Evolutionary conservation across 2,113 vertebrate species (phyloP).

Genomic region (Siniperca knerii): DNA sequence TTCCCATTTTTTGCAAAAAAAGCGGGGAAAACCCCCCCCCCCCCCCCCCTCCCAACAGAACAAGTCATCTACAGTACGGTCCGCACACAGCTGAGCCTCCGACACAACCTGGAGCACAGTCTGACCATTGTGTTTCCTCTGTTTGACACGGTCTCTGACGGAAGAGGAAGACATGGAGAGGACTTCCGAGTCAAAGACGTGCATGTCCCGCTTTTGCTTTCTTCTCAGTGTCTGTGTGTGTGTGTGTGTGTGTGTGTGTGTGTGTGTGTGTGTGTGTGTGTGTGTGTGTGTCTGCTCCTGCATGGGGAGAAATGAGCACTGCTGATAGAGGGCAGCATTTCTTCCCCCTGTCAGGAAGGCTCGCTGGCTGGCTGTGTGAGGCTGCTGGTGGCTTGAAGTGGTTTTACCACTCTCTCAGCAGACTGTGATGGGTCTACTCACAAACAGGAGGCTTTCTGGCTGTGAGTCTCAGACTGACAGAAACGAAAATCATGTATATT

Average conservation of each 20-base stretch:
- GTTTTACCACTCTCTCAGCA: conserved; percentile 12
- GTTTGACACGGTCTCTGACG: conserved; percentile 54
- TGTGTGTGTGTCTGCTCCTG: conserved; percentile 18
- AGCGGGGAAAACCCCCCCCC: too few relatives aligned
- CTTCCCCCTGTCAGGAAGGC: conserved; percentile 24
- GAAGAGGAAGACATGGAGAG: conserved; percentile 65
- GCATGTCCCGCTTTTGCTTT: conserved; percentile 28
- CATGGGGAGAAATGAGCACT: conserved; percentile 49
- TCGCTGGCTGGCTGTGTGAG: conserved; percentile 6
- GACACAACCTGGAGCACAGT: conserved; percentile 66
- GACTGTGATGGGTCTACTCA: conserved; percentile 12
- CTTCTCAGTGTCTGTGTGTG: neutral
- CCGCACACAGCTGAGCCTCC: conserved; percentile 56
- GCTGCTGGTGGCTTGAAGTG: neutral
- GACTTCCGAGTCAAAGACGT: conserved; percentile 66
- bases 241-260: neutral
- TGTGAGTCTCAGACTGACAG: neutral
- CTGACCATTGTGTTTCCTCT: conserved; percentile 73
- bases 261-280: neutral
- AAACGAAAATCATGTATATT: neutral
- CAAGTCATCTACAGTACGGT: conserved; percentile 67
- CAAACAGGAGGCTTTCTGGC: conserved; percentile 2
- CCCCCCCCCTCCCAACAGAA: conserved; percentile 45
- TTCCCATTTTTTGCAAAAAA: too few relatives aligned
- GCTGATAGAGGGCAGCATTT: conserved; percentile 83